phyloP scores from a whole-genome alignment of 2,888 invertebrate species.

The Nephrotoma flavescens region DNA sequence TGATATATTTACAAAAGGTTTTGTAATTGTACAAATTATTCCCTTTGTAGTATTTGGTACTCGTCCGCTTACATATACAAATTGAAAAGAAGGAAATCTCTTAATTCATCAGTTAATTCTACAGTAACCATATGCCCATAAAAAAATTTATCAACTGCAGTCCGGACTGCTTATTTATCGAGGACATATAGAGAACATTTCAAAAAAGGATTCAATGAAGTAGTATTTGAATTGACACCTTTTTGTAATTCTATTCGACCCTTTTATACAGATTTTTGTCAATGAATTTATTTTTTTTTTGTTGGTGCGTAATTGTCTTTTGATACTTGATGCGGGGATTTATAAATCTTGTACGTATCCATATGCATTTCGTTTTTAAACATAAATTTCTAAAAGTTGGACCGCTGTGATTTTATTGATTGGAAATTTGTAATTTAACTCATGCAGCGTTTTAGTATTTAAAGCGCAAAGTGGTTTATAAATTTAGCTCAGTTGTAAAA shows the following conservation, averaged over 20 bases:
- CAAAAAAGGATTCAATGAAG: background rate
- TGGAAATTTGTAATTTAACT: background rate
- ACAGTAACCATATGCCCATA: constrained; percentile 5
- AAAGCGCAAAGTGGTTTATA: background rate
- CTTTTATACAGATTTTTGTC: background rate
- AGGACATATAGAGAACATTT: background rate
- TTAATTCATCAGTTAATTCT: constrained; percentile 3
- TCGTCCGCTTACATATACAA: background rate
- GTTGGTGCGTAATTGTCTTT: background rate
- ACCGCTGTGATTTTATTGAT: background rate
- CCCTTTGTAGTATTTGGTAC: background rate
- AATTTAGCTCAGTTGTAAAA: background rate
- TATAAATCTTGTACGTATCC: background rate
- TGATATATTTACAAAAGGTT: background rate
- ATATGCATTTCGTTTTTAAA: background rate
- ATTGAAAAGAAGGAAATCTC: background rate
- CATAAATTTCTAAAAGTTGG: background rate
- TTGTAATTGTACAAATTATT: background rate
- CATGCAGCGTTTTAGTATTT: background rate
- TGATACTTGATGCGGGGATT: background rate
- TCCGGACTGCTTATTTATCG: background rate
- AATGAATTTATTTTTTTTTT: background rate
- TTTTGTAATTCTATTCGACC: background rate
- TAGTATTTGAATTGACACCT: background rate
- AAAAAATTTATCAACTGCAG: background rate